Base-by-base conservation (phyloP, 2,888 invertebrate species). In the Glyphotaelius pellucidus region DNA sequence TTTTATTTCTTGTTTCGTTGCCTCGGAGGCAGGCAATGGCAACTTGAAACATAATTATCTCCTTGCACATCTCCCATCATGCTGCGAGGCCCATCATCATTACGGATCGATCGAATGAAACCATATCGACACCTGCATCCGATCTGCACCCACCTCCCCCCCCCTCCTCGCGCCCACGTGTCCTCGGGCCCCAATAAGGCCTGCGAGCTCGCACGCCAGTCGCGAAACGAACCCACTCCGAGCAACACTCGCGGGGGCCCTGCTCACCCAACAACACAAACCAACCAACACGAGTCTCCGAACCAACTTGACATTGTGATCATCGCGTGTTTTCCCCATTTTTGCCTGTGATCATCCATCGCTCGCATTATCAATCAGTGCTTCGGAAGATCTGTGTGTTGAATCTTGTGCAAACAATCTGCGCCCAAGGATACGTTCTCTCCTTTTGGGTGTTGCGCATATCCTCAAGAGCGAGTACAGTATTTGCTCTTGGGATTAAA, bases 191-290 rank as follows among this genome's bases (percentile, higher is more conserved):
- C 88, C 83, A 89, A 83, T 89, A 52, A 89, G 92, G 90, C 91
- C 42, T 90, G 88, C 12, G 92, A 81, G 47, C 86, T 32, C 86
- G 89, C 47, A 31, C 90, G 38, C 85, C 92, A 93, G 93, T 93
- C 93, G 93, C 93, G 92, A 93, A 92, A 92, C 93, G 93, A 93
- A 93, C 88, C 90, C 90, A 92, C 92, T 79, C 81, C 91, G 92
- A 91, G 80, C 90, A 90, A 83, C 90, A 92, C 88, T 88, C 80
- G 89, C 89, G 89, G 91, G 88, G 92, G 89, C 91, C 87, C 47
- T 35, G 80, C 35, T 32, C 31, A 85, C 38, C 90, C 85, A 38
- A n/a, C 80, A 47, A 35, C 52, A 31, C 85, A 42, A 80, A 42
- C 87, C 91, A 83, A 91, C 80, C 85, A 11, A 67, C 67, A 67